Evolutionary conservation across 2,113 vertebrate genomes (phyloP).

Genomic region (Catharus minimus): DNA sequence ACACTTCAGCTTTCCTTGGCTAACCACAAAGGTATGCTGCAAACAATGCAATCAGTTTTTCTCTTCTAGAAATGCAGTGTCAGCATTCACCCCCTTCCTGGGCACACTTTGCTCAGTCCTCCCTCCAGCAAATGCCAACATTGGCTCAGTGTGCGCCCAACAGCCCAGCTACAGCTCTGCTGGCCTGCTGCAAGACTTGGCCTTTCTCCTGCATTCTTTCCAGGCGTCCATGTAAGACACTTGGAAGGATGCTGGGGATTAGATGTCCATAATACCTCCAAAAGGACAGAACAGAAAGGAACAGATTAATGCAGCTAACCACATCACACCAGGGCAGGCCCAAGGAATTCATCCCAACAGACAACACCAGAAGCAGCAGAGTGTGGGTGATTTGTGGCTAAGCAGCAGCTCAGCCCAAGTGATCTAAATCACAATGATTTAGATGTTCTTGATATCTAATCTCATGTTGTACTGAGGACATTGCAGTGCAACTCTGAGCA

Average conservation of each 20-base stretch:
- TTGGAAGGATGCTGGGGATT: neutral
- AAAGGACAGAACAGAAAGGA: neutral
- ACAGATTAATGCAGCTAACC: neutral
- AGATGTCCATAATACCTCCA: neutral
- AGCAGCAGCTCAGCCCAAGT: neutral
- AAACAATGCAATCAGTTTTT: neutral
- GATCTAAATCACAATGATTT: neutral
- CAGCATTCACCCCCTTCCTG: neutral
- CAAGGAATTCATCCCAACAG: neutral
- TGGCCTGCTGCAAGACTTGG: neutral
- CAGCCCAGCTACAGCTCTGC: neutral
- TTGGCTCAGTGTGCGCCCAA: neutral
- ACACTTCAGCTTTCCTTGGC: neutral
- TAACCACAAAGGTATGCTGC: neutral
- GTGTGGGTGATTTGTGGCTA: neutral
- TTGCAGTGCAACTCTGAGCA: neutral
- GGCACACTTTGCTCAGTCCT: neutral
- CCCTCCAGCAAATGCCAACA: neutral
- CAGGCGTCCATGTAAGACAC: neutral
- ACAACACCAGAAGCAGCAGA: neutral
- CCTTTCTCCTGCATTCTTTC: neutral
- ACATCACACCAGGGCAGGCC: neutral
- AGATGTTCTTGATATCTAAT: conserved; percentile 7
- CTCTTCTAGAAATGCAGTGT: neutral
- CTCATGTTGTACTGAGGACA: neutral